phyloP scores from a whole-genome alignment of 2,888 invertebrate genomes.

The Chloroclystis v-ata region DNA sequence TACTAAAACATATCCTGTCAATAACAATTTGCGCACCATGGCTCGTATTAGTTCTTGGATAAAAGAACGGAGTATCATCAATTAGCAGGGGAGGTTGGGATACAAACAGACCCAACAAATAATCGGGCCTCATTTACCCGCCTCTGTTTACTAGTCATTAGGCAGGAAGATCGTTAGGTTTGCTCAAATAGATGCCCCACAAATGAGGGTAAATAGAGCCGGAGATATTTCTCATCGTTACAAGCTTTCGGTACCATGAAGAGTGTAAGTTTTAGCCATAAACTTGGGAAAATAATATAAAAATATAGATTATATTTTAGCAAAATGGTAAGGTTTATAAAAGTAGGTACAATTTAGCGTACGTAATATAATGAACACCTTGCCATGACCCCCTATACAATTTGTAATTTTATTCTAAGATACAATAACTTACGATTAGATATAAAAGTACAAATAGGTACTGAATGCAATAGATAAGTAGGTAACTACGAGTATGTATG shows the following conservation, averaged over 20 bases:
- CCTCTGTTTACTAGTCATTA: constrained; percentile 68
- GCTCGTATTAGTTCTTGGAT: constrained; percentile 23
- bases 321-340: not conserved
- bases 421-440: too few relatives aligned
- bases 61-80: constrained; percentile 54
- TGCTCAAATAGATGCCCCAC: constrained; percentile 23
- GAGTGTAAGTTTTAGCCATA: not conserved
- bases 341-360: too few relatives aligned
- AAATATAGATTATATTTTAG: not conserved
- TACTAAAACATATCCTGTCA: too few relatives aligned
- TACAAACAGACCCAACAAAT: constrained; percentile 54
- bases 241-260: not conserved
- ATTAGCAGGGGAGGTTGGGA: constrained; percentile 61
- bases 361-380: too few relatives aligned
- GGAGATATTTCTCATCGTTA: not conserved
- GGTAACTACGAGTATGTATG: too few relatives aligned
- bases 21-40: not conserved
- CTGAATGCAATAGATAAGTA: too few relatives aligned
- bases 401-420: too few relatives aligned
- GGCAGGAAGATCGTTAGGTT: constrained; percentile 46
- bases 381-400: too few relatives aligned
- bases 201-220: constrained; percentile 5
- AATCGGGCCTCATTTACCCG: constrained; percentile 63
- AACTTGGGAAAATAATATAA: not conserved
- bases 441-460: too few relatives aligned